phyloP scores from a whole-genome alignment of 2,888 invertebrate genomes.

The Aleiodes leptofemur region DNA sequence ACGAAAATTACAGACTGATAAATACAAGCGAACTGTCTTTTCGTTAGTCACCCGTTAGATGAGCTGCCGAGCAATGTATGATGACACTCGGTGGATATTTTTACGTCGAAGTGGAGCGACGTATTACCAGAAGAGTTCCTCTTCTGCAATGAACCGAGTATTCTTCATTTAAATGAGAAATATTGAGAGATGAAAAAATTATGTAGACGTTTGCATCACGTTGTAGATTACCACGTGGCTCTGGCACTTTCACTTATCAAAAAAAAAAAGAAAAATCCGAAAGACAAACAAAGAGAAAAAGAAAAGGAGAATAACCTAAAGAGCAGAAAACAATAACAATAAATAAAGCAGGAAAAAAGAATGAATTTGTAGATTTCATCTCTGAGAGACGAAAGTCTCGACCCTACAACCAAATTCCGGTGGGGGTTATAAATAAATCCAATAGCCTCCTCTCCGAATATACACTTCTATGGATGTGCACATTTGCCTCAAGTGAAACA shows the following conservation, averaged over 20 bases:
- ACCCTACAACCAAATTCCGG: constrained; percentile 48
- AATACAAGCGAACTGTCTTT: not conserved
- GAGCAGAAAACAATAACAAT: not conserved
- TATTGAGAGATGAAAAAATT: not conserved
- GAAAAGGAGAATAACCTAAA: not conserved
- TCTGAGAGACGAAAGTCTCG: constrained; percentile 19
- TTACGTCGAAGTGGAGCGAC: constrained; percentile 68
- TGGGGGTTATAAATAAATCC: constrained; percentile 65
- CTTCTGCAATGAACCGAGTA: not conserved
- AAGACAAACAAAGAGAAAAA: not conserved
- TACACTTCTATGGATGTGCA: constrained; percentile 35
- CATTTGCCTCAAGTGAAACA: constrained; percentile 18
- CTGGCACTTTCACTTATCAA: constrained; percentile 2
- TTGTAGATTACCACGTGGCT: not conserved
- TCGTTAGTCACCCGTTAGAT: constrained; percentile 38
- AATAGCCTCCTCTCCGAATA: constrained; percentile 46
- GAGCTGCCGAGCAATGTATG: constrained; percentile 48
- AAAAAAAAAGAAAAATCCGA: constrained; percentile 25
- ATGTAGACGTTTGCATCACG: not conserved
- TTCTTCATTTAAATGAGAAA: not conserved
- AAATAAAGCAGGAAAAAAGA: constrained; percentile 7
- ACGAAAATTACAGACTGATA: too few species aligned
- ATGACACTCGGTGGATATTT: constrained; percentile 67
- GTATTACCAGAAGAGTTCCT: constrained; percentile 36
- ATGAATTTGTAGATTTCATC: constrained; percentile 21